These are phyloP conservation scores for Macrophya annulata DNA, from an alignment of 2,888 invertebrate species.

Conservation along the genomic window DNA sequence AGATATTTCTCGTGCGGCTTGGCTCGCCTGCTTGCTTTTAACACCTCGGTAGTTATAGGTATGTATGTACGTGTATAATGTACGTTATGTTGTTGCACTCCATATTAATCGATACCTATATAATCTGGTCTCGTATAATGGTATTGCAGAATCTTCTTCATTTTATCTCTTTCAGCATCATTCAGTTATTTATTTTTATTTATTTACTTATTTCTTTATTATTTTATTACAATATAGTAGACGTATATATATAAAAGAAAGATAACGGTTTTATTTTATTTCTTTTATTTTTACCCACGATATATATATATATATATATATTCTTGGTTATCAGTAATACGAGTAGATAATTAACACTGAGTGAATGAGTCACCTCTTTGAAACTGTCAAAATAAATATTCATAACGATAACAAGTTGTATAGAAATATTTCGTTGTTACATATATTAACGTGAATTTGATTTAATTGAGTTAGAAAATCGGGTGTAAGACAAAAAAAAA, in stretches of 20 bases:
- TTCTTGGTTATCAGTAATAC: neutral
- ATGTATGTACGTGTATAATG: neutral
- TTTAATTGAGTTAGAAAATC: neutral
- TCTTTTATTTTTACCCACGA: neutral
- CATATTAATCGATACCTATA: neutral
- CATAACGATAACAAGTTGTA: neutral
- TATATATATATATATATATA: neutral
- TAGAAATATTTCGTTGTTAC: neutral
- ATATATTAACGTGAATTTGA: neutral
- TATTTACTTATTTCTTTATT: neutral
- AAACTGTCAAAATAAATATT: neutral
- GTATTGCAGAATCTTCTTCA: neutral
- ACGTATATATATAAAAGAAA: too few species aligned
- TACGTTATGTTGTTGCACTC: conserved; percentile 3
- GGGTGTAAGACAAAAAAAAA: too few species aligned
- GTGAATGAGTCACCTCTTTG: neutral
- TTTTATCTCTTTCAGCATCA: neutral
- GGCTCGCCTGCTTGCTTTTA: neutral
- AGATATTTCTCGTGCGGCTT: neutral
- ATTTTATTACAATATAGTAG: too few species aligned
- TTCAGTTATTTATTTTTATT: neutral
- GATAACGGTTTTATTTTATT: too few species aligned
- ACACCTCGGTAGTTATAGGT: neutral
- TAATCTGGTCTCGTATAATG: neutral
- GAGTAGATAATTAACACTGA: neutral